Conservation (phyloP, 2,797 vertebrate species). For the Gastrophryne carolinensis region DNA sequence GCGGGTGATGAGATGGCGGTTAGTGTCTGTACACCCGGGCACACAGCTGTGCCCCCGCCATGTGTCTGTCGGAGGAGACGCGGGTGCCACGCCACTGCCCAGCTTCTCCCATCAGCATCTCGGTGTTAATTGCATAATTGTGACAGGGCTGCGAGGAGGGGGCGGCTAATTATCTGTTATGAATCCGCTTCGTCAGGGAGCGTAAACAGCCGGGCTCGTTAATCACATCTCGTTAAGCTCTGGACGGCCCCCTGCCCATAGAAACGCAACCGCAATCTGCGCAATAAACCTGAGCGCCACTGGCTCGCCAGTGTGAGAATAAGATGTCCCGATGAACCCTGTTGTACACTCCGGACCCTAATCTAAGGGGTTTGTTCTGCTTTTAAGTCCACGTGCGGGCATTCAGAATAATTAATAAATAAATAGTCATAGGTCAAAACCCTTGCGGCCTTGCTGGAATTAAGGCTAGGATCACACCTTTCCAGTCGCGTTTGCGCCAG, state of each 20-base stretch:
- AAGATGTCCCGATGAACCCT: too few species aligned
- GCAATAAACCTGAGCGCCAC: too few species aligned
- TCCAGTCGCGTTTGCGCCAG: too few species aligned
- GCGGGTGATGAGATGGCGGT: not conserved
- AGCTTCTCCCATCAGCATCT: conserved; percentile 40
- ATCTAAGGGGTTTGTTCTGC: too few species aligned
- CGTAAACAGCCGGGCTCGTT: conserved; percentile 49
- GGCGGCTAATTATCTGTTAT: conserved; percentile 48
- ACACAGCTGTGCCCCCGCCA: conserved; percentile 28
- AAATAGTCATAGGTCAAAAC: too few species aligned
- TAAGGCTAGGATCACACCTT: too few species aligned
- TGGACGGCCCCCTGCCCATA: conserved; percentile 35
- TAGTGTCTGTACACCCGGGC: not conserved
- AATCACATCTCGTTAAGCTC: conserved; percentile 45
- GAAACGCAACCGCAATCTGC: conserved; percentile 17
- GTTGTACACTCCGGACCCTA: too few species aligned
- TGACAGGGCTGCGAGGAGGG: conserved; percentile 39
- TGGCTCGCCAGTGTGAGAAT: too few species aligned
- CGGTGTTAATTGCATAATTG: conserved; percentile 49
- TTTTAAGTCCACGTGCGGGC: too few species aligned
- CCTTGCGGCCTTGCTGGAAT: too few species aligned
- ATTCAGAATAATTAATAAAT: too few species aligned
- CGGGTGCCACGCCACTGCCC: conserved; percentile 31
- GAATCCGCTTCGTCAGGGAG: conserved; percentile 48
- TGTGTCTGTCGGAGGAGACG: conserved; percentile 2